Evolutionary conservation across 2,888 invertebrate species (phyloP).

Genomic region (Helicoverpa assulta): DNA sequence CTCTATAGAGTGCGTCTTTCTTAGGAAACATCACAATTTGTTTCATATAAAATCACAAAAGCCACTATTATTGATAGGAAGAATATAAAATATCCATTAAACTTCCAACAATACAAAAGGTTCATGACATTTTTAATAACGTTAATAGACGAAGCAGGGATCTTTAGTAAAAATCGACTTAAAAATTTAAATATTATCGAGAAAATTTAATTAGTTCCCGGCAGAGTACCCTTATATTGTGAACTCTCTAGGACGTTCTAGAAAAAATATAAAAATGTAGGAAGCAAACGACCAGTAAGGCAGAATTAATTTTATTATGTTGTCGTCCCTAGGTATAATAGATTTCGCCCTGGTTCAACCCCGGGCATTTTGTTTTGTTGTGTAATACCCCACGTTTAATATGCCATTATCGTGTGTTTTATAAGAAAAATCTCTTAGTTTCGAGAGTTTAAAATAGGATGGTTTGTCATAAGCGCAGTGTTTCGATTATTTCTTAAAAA

Average conservation of each 20-base stretch:
- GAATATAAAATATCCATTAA: neutral
- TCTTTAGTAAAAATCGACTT: neutral
- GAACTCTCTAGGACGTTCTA: neutral
- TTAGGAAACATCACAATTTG: neutral
- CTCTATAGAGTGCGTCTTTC: no score
- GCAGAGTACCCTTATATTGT: conserved; percentile 1
- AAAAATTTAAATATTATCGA: neutral
- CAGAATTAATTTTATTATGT: neutral
- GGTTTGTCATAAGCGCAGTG: no score
- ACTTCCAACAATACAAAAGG: no score
- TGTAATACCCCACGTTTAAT: neutral
- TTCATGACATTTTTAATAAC: neutral
- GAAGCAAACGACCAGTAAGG: neutral
- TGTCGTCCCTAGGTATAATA: neutral
- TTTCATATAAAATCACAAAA: neutral
- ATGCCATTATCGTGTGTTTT: neutral
- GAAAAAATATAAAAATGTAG: conserved; percentile 1
- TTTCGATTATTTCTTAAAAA: no score
- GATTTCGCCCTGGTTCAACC: neutral
- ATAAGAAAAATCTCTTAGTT: no score
- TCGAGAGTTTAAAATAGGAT: no score
- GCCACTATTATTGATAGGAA: neutral
- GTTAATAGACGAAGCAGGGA: neutral
- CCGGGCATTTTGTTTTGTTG: neutral
- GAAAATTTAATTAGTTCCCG: neutral